Percentiles rank a stretch among this genome's conserved stretches.
Evolutionary conservation across 1,140 invertebrate species (phyloP).

Genomic region (Arion vulgaris): DNA sequence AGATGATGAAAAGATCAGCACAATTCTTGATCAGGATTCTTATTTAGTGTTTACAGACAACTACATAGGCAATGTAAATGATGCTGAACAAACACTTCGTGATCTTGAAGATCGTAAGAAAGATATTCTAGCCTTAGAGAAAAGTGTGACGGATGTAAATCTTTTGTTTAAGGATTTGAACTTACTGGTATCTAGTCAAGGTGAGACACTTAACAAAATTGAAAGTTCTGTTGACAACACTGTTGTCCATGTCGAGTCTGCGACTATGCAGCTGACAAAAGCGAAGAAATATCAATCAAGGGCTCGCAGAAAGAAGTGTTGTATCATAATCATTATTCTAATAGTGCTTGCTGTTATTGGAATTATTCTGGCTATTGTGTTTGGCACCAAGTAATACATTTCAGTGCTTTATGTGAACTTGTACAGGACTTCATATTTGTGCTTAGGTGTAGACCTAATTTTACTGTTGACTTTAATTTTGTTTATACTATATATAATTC

Average conservation of each 20-base stretch:
- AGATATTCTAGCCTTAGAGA: slow-evolving; percentile 56
- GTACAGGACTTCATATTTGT: too few relatives aligned
- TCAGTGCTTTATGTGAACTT: too few relatives aligned
- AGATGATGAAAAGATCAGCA: slow-evolving; percentile 42
- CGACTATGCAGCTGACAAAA: slow-evolving; percentile 46
- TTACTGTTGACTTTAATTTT: too few relatives aligned
- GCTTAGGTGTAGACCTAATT: too few relatives aligned
- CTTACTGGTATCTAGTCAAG: slow-evolving; percentile 54
- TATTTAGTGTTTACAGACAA: slow-evolving; percentile 54
- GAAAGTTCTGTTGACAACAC: slow-evolving; percentile 49
- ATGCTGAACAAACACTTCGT: slow-evolving; percentile 53
- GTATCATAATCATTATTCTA: slow-evolving; percentile 49
- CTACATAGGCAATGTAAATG: slow-evolving; percentile 52
- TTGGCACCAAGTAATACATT: neutral
- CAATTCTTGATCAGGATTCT: slow-evolving; percentile 49
- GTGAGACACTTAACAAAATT: slow-evolving; percentile 56
- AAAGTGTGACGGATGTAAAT: slow-evolving; percentile 57
- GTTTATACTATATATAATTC: too few relatives aligned
- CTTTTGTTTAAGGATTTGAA: slow-evolving; percentile 59
- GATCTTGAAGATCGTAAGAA: slow-evolving; percentile 75
- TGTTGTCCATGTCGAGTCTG: slow-evolving; percentile 46
- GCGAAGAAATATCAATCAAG: slow-evolving; percentile 46
- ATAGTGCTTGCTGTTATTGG: slow-evolving; percentile 47
- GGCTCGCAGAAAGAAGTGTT: slow-evolving; percentile 51
- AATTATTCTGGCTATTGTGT: slow-evolving; percentile 42